Evolutionary conservation across 2,113 vertebrate species (phyloP), one percentile per base, ranked within the genome.

Genomic region (Pavo muticus): DNA sequence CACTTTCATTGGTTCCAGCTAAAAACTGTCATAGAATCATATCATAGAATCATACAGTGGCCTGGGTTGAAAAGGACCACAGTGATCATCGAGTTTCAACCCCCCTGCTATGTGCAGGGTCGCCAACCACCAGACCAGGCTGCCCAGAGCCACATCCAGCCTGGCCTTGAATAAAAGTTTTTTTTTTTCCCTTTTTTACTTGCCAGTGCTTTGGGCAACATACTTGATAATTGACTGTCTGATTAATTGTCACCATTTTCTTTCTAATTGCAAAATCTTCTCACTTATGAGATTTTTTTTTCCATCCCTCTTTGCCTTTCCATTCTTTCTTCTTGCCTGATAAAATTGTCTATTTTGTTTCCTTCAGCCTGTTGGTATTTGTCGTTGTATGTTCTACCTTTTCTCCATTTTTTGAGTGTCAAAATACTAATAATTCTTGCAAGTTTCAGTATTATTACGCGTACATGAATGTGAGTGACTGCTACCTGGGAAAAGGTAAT

Each of bases 391-490:
- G 35, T 52, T 76, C 11, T 81, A 2, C 5, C 3, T 78, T 63
- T 63, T 3, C 64, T 84, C 60, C 67, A 14, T 54, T 59, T 91
- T 60, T 27, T 24, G 2, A 5, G 15, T 9, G n/a, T 71, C 67
- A 48, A 64, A 87, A 50, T 64, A 40, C 23, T 13, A n/a, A 25
- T 75, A 42, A 40, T 75, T 69, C 48, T 65, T 82, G 24, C 52
- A 56, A 5, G 24, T 65, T 87, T 68, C 44, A n/a, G 10, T 30
- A 44, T 24, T 5, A 8, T 60, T 42, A 7, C 1, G 0, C 21
- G 42, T 59, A 11, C 0, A 1, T 40, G 47, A 47, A 27, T 30
- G 40, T 56, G 0, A 2, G 48, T 79, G 27, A 25, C 63, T 76
- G 8, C 47, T 82, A 30, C 12, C 20, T 11, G 47, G 54, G 32